These are phyloP conservation scores for Microtus ochrogaster DNA, from an alignment of 2,113 vertebrate genomes.

Conservation along the genomic window DNA sequence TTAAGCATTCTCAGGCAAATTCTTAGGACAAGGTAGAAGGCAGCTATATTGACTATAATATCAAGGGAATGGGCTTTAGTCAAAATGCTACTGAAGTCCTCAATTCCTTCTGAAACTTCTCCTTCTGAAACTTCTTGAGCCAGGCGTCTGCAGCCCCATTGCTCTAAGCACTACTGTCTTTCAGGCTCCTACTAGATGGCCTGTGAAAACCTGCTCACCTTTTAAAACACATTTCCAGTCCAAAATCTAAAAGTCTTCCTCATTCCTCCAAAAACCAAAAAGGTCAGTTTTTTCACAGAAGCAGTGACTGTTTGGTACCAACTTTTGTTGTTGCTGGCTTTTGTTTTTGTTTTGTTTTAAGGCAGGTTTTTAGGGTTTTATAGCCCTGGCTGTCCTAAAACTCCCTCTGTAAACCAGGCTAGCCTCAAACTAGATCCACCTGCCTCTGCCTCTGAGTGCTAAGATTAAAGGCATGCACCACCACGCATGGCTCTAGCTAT, in stretches of 20 bases:
- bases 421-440: background rate
- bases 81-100: background rate
- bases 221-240: background rate
- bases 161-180: no score
- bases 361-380: no score
- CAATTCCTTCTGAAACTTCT: background rate
- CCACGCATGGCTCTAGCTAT: background rate
- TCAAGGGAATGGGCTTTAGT: background rate
- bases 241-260: background rate
- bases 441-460: background rate
- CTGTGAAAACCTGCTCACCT: no score
- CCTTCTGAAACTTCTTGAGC: background rate
- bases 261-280: background rate
- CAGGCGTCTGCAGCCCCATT: no score
- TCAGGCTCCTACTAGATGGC: no score
- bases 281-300: no score
- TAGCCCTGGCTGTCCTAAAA: background rate
- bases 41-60: background rate
- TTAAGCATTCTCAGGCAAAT: background rate
- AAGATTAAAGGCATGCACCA: background rate
- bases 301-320: no score
- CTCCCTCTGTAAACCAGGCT: background rate
- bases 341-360: no score
- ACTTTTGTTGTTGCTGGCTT: no score
- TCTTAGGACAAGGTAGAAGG: background rate